Base-by-base conservation (phyloP, 2,888 invertebrate genomes). In the Flexamia atlantica region DNA sequence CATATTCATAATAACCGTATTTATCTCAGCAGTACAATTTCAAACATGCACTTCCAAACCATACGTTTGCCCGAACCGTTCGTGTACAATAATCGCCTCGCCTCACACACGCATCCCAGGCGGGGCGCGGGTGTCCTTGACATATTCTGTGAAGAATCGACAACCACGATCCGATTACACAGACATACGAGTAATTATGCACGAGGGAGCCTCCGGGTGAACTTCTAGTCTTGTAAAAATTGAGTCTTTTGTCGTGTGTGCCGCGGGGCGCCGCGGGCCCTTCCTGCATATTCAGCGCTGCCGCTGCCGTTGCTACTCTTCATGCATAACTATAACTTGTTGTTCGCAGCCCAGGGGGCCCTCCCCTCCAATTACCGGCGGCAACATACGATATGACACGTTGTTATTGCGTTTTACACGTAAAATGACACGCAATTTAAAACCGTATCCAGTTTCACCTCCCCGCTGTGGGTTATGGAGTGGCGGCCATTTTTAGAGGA, bases 341-440 rank as follows among this genome's bases (percentile, higher is more conserved):
- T 30, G 40, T 72, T 72, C 72, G 72, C 72, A 40, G 40, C 76
- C 20, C 74, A 42, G 20, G 76, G 76, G 50, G 5, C 32, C 76
- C 20, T n/a, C 20, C 72, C 23, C 50, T 17, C 76, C 76, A 76
- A 76, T 76, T 76, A 76, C 53, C 72, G 25, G 10, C 46, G 28
- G 76, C 76, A 76, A 46, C 76, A 76, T 76, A 76, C 76, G 76
- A 76, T 76, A 76, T 76, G 76, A 76, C 76, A 76, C 46, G 50
- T 76, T 50, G 76, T 76, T 76, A 76, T 76, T 76, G 32, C 76
- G 76, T 76, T 76, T 72, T 76, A 76, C 76, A 76, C 76, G 46
- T 46, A 76, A 76, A 76, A 76, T 76, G 76, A 76, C 76, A 76
- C 76, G 76, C 76, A 76, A 76, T 76, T 76, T 76, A 76, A 50